Evolutionary conservation across 2,888 invertebrate genomes (phyloP).

Genomic region (Ypsolopha scabrella): DNA sequence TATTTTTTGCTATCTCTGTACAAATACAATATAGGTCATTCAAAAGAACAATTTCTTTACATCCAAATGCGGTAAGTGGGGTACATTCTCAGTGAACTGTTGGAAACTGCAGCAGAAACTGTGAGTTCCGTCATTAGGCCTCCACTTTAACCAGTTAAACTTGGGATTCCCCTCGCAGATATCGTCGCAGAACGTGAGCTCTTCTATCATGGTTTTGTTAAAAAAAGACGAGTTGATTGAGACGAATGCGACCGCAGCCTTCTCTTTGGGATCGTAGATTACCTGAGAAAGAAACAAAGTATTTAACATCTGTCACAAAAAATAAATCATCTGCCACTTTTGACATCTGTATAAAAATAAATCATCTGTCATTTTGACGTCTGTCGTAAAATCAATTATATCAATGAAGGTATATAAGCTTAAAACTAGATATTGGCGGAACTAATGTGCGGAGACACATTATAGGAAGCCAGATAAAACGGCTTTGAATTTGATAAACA

Average conservation of each 20-base stretch:
- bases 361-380: no score
- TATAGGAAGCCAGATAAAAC: no score
- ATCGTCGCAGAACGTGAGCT: slow-evolving; percentile 37
- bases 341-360: no score
- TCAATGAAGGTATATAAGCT: no score
- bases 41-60: slow-evolving; percentile 22
- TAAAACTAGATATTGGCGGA: no score
- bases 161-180: slow-evolving; percentile 29
- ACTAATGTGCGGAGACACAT: no score
- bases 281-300: slow-evolving; percentile 26
- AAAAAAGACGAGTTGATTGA: slow-evolving; percentile 47
- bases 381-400: no score
- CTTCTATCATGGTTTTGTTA: slow-evolving; percentile 21
- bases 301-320: background rate
- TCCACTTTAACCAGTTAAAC: slow-evolving; percentile 46
- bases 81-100: slow-evolving; percentile 23
- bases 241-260: slow-evolving; percentile 38
- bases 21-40: no score
- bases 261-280: slow-evolving; percentile 31
- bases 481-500: no score
- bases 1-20: no score
- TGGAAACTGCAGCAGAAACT: slow-evolving; percentile 52
- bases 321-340: no score
- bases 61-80: slow-evolving; percentile 22
- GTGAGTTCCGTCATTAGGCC: slow-evolving; percentile 38